These are phyloP conservation scores for Ophthalmolycus amberensis DNA, from an alignment of 2,113 vertebrate genomes.

Conservation along the genomic window DNA sequence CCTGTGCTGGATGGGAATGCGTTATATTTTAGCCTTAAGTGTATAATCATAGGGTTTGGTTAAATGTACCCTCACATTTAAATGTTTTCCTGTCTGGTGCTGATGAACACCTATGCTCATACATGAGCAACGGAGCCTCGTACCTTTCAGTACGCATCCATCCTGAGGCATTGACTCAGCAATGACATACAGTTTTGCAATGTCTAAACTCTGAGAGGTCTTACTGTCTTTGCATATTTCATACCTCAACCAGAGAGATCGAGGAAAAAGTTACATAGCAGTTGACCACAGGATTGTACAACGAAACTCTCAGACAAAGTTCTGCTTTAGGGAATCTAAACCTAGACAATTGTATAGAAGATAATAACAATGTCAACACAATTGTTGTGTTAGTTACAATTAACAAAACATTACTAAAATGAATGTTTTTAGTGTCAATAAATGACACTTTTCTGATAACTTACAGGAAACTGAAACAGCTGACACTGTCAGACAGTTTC, in stretches of 20 bases:
- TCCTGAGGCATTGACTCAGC: slow-evolving; percentile 46
- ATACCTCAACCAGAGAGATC: neutral
- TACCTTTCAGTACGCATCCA: slow-evolving; percentile 18
- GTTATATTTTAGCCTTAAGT: slow-evolving; percentile 80
- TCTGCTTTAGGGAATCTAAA: neutral
- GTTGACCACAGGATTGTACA: neutral
- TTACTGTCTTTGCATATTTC: slow-evolving; percentile 12
- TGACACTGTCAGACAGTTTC: neutral
- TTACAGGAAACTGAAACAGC: neutral
- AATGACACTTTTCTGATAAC: neutral
- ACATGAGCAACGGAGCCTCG: slow-evolving; percentile 45
- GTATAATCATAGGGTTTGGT: slow-evolving; percentile 81
- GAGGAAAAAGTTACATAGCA: neutral
- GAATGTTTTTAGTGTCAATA: neutral
- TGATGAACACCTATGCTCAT: slow-evolving; percentile 77
- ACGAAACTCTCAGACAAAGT: neutral
- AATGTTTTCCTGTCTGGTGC: slow-evolving; percentile 77
- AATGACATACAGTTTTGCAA: slow-evolving; percentile 8
- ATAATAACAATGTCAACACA: neutral
- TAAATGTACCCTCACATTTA: slow-evolving; percentile 72
- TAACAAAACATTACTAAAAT: neutral
- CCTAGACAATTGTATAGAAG: neutral
- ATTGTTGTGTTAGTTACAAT: neutral
- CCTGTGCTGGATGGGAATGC: slow-evolving; percentile 76
- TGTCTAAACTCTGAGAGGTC: neutral